Conservation (phyloP, 2,113 vertebrate genomes). For the Prinia subflava region DNA sequence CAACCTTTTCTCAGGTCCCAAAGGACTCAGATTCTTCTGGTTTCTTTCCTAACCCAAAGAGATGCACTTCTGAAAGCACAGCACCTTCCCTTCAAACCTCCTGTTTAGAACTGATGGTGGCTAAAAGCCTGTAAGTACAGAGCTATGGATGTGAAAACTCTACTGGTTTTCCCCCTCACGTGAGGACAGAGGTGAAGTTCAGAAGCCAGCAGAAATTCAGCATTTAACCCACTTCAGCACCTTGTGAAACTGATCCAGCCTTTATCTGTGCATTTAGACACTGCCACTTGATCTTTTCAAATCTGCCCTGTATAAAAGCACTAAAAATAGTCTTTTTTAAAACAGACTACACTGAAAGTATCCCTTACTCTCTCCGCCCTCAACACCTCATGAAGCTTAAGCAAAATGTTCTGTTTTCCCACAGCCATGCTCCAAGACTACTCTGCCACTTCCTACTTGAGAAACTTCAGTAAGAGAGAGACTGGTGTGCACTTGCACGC, state of each 20-base stretch:
- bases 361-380: not conserved
- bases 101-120: not conserved
- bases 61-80: not conserved
- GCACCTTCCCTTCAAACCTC: not conserved
- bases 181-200: not conserved
- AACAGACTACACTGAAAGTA: not conserved
- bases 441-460: not conserved
- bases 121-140: not conserved
- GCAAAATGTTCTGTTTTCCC: not conserved
- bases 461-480: not conserved
- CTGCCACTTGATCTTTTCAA: not conserved
- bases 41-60: not conserved
- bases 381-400: not conserved
- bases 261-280: not conserved
- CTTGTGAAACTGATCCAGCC: not conserved
- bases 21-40: not conserved
- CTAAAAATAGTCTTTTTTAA: not conserved
- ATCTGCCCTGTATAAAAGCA: not conserved
- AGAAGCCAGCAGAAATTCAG: not conserved
- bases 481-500: not conserved
- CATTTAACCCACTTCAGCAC: not conserved
- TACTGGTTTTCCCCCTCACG: not conserved
- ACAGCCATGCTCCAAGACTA: not conserved
- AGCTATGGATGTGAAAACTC: not conserved
- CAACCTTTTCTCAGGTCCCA: not conserved